Evolutionary conservation across 2,888 invertebrate genomes (phyloP), one percentile per base, ranked within the genome.

Genomic region (Thelaira solivaga): DNA sequence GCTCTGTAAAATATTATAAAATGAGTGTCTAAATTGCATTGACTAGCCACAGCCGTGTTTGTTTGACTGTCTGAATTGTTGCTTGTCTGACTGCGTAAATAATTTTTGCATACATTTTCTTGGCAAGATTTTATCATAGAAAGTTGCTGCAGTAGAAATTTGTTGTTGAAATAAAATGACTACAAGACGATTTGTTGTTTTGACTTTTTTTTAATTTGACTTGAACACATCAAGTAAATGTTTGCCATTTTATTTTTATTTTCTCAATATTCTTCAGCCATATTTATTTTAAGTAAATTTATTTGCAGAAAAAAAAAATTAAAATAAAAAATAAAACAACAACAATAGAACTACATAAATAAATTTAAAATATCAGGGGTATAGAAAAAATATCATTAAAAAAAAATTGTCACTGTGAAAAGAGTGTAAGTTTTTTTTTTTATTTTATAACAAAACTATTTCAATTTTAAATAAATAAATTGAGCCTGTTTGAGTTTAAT

Each of bases 161-260:
- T 62, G 62, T 57, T 29, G 29, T 49, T 36, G 39, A 72, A 20
- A 20, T 47, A 55, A 62, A 62, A 73, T 57, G 34, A 43, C 51
- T 41, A 43, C 71, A 71, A 76, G 65, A 68, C 67, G 43, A 68
- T 72, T 67, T 67, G 67, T 77, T 49, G 72, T 72, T 62, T 72
- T 53, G 39, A 34, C 59, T 16, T 71, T 72, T 61, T 74, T 68
- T 72, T 72, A 72, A 77, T 72, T 77, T 77, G 67, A 62, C 62
- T 72, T 68, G 55, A 72, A 77, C 55, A 77, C 62, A 77, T 77
- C 72, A 68, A 72, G 67, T 72, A 71, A 76, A 71, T 71, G n/a
- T 62, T 43, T 67, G 36, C 34, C 26, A 24, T 69, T 26, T 24
- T 4, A 8, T 20, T 34, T 39, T 22, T 26, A 4, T 39, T 41